These are phyloP conservation scores for Zaprionus gabonicus DNA, from an alignment of 1,140 invertebrate species.

Conservation along the genomic window DNA sequence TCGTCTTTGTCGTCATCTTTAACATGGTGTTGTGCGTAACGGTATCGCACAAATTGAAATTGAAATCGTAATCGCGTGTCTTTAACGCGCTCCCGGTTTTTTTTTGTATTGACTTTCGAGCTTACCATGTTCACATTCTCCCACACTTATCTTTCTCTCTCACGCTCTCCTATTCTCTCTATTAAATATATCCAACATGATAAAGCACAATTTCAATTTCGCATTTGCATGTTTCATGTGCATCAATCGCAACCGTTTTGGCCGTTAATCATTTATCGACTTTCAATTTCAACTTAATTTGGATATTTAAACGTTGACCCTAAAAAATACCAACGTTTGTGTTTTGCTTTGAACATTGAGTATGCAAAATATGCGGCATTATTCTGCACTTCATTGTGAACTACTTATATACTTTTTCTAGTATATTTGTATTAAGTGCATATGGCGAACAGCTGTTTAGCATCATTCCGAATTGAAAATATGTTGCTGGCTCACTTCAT, in stretches of 20 bases:
- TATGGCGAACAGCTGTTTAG: constrained; percentile 43
- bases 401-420: not conserved
- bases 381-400: not conserved
- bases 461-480: constrained; percentile 23
- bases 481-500: constrained; percentile 35
- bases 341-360: not conserved
- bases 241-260: not conserved
- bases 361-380: not conserved
- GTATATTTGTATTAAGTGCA: constrained; percentile 7
- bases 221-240: not conserved
- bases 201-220: constrained; percentile 12
- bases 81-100: constrained; percentile 1
- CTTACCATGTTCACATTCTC: not conserved
- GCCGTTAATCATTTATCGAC: not conserved
- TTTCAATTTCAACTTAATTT: not conserved
- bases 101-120: constrained; percentile 5
- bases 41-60: not conserved
- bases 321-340: not conserved
- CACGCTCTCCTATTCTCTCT: not conserved
- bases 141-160: not conserved
- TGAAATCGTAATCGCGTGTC: constrained; percentile 4
- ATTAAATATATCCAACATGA: not conserved
- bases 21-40: constrained; percentile 10
- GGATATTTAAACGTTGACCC: not conserved
- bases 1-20: constrained; percentile 16